phyloP scores from a whole-genome alignment of 2,113 vertebrate species.

The Marmota flaviventris region DNA sequence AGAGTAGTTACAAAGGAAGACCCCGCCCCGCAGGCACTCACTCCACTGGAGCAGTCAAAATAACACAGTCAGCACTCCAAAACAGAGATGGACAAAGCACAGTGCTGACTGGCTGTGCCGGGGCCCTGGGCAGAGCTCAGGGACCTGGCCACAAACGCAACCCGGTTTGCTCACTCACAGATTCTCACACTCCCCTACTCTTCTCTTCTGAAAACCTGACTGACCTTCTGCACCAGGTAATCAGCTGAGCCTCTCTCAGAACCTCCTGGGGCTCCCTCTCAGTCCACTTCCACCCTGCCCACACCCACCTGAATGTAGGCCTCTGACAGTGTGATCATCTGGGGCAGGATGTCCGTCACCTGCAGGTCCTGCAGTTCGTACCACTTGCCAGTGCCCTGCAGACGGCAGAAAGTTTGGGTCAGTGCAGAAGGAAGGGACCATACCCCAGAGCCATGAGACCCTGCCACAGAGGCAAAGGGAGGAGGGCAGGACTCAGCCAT shows the following conservation, averaged over 20 bases:
- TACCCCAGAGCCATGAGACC: neutral
- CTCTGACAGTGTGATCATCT: constrained; percentile 98
- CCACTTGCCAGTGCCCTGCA: constrained; percentile 97
- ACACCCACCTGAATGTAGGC: constrained; percentile 96
- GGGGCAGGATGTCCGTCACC: constrained; percentile 97
- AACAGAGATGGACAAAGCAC: neutral
- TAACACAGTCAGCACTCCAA: neutral
- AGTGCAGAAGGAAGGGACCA: neutral
- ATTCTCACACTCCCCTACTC: neutral
- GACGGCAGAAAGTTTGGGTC: neutral
- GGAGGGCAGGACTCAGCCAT: neutral
- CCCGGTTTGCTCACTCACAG: neutral
- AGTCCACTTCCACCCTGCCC: neutral
- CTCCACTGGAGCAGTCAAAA: neutral
- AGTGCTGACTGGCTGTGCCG: neutral
- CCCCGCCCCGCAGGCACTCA: neutral
- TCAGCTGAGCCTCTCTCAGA: neutral
- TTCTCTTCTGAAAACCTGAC: constrained; percentile 13
- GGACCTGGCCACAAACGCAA: neutral
- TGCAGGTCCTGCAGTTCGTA: constrained; percentile 98
- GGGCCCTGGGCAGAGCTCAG: neutral
- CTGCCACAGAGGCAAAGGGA: neutral
- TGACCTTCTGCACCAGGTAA: neutral
- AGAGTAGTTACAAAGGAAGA: neutral
- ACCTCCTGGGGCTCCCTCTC: neutral